phyloP scores from a whole-genome alignment of 1,140 invertebrate species.

The Delia radicum region DNA sequence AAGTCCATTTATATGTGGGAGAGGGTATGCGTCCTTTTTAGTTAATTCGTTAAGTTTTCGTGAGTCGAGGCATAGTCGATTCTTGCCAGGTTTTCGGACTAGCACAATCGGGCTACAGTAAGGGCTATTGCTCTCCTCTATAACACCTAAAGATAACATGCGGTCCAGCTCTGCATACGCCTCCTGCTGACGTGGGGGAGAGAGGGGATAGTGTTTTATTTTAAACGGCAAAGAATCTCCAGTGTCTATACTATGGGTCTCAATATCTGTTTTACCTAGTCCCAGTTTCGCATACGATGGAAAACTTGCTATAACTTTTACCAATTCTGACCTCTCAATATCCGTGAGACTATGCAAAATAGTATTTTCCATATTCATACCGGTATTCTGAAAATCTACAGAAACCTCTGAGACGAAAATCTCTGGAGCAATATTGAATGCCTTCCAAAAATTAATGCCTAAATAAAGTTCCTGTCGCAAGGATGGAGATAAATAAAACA shows the following conservation, averaged over 20 bases:
- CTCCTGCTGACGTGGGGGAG: conserved; percentile 31
- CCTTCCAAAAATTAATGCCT: conserved; percentile 24
- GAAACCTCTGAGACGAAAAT: neutral
- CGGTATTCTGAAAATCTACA: neutral
- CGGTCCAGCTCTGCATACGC: conserved; percentile 33
- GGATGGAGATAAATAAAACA: conserved; percentile 6
- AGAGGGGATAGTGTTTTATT: conserved; percentile 36
- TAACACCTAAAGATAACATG: conserved; percentile 36
- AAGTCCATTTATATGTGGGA: conserved; percentile 36
- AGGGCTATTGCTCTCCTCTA: conserved; percentile 34
- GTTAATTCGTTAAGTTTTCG: conserved; percentile 41
- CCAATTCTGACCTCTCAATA: neutral
- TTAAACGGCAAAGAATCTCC: conserved; percentile 36
- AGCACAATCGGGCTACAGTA: conserved; percentile 41
- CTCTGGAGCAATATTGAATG: conserved; percentile 28
- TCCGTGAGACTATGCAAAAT: neutral
- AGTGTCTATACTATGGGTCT: conserved; percentile 39
- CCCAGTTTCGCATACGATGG: neutral
- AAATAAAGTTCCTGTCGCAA: conserved; percentile 14
- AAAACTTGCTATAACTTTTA: neutral
- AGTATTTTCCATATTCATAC: neutral
- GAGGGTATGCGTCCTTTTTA: conserved; percentile 41
- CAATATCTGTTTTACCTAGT: neutral
- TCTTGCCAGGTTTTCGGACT: conserved; percentile 37
- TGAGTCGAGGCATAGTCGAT: conserved; percentile 40